Evolutionary conservation across 2,888 invertebrate genomes (phyloP).

Genomic region (Stenichneumon culpator): DNA sequence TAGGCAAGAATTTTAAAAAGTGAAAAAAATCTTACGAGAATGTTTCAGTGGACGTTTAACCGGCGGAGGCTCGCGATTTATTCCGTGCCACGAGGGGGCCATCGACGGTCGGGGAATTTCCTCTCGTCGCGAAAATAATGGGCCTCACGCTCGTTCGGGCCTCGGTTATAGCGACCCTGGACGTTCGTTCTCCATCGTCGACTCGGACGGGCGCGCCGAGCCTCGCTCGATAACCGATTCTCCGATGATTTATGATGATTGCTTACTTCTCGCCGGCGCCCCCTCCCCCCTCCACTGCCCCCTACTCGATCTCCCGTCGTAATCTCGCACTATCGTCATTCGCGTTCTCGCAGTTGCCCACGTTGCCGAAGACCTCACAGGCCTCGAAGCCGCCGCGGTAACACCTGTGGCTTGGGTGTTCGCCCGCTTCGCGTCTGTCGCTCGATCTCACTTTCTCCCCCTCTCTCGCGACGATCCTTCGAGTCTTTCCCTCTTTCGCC

Average conservation of each 20-base stretch:
- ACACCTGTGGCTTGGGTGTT: slow-evolving; percentile 58
- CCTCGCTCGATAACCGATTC: slow-evolving; percentile 72
- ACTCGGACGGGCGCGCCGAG: slow-evolving; percentile 24
- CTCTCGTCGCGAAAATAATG: slow-evolving; percentile 39
- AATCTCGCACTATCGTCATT: slow-evolving; percentile 14
- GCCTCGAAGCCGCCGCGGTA: slow-evolving; percentile 32
- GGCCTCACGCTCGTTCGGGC: slow-evolving; percentile 13
- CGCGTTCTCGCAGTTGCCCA: slow-evolving; percentile 12
- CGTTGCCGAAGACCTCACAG: slow-evolving; percentile 34
- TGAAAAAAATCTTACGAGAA: neutral
- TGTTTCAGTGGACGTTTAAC: neutral
- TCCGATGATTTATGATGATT: slow-evolving; percentile 77
- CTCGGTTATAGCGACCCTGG: slow-evolving; percentile 40
- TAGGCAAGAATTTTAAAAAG: too few relatives aligned
- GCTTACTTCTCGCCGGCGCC: slow-evolving; percentile 70
- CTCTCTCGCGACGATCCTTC: neutral
- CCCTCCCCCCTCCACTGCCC: slow-evolving; percentile 48
- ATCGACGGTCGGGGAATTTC: slow-evolving; percentile 18
- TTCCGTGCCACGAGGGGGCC: neutral
- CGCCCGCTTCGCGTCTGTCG: slow-evolving; percentile 33
- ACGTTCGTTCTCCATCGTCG: slow-evolving; percentile 45
- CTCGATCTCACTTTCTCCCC: too few relatives aligned
- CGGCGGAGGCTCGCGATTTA: neutral
- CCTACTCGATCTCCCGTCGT: slow-evolving; percentile 35
- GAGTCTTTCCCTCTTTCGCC: too few relatives aligned